phyloP scores from a whole-genome alignment of 2,888 invertebrate genomes.

The Resseliella maxima region DNA sequence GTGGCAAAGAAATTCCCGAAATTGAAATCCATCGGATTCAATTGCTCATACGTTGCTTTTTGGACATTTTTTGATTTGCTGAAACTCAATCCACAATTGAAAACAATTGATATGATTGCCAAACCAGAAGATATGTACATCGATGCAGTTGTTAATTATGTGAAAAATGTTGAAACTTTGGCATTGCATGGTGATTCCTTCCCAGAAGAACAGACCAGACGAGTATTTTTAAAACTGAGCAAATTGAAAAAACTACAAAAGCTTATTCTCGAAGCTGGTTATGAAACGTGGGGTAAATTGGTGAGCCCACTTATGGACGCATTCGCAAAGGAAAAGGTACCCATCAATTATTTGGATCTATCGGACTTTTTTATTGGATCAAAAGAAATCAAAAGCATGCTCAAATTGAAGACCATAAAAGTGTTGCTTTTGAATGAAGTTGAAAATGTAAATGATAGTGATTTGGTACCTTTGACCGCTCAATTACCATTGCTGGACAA shows the following conservation, averaged over 20 bases:
- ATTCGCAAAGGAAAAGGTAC: constrained; percentile 3
- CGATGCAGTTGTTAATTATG: background rate
- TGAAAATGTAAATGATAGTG: background rate
- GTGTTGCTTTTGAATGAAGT: background rate
- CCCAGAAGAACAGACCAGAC: background rate
- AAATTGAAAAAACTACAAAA: constrained; percentile 6
- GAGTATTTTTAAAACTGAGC: background rate
- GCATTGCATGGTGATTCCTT: background rate
- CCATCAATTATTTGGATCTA: background rate
- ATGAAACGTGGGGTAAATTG: background rate
- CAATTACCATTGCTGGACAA: background rate
- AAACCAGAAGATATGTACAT: background rate
- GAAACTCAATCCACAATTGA: background rate
- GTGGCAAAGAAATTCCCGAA: background rate
- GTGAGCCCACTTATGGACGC: constrained; percentile 1
- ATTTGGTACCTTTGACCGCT: background rate
- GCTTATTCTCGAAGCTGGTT: background rate
- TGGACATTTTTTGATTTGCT: background rate
- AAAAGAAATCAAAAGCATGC: constrained; percentile 8
- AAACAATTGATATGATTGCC: background rate
- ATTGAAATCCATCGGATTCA: background rate
- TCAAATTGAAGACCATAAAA: constrained; percentile 1
- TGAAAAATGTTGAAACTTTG: background rate
- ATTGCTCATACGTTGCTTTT: background rate
- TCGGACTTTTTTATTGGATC: background rate